phyloP scores from a whole-genome alignment of 2,797 vertebrate genomes.

The Bufotes viridis region DNA sequence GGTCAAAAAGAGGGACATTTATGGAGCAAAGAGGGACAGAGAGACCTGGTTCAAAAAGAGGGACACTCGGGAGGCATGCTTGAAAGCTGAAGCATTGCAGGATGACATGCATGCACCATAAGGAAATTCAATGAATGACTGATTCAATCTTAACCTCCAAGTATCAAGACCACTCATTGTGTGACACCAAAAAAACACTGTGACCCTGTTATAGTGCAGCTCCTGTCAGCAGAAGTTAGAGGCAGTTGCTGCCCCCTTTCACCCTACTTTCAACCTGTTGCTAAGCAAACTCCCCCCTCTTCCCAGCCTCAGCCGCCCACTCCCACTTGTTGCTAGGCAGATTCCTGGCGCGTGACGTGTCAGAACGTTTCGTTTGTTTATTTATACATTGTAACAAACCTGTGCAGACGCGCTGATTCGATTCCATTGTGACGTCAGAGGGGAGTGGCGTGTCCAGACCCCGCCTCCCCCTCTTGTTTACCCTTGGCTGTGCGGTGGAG shows the following conservation, averaged over 20 bases:
- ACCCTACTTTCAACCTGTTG: slow-evolving; percentile 50
- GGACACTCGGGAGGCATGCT: too few species aligned
- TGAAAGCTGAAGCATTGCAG: too few species aligned
- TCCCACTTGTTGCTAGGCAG: slow-evolving; percentile 60
- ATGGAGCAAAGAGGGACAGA: too few species aligned
- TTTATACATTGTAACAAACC: slow-evolving; percentile 56
- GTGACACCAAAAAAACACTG: too few species aligned
- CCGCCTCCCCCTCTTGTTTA: slow-evolving; percentile 49
- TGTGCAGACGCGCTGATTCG: slow-evolving; percentile 50
- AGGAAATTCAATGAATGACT: background rate
- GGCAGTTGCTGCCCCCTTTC: background rate
- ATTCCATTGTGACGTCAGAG: slow-evolving; percentile 51
- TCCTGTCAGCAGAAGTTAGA: background rate
- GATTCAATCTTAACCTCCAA: background rate
- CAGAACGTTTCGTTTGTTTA: slow-evolving; percentile 43
- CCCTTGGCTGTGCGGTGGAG: background rate
- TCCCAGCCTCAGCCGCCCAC: slow-evolving; percentile 4
- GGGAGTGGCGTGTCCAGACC: background rate
- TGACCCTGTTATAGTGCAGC: background rate
- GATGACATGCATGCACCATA: too few species aligned
- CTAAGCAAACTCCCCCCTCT: slow-evolving; percentile 35
- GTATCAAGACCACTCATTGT: background rate
- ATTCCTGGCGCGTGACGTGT: slow-evolving; percentile 47
- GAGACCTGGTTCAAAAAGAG: too few species aligned
- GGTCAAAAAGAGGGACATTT: too few species aligned